Evolutionary conservation across 1,140 invertebrate species (phyloP).

Genomic region (Tetragonula clypearis): DNA sequence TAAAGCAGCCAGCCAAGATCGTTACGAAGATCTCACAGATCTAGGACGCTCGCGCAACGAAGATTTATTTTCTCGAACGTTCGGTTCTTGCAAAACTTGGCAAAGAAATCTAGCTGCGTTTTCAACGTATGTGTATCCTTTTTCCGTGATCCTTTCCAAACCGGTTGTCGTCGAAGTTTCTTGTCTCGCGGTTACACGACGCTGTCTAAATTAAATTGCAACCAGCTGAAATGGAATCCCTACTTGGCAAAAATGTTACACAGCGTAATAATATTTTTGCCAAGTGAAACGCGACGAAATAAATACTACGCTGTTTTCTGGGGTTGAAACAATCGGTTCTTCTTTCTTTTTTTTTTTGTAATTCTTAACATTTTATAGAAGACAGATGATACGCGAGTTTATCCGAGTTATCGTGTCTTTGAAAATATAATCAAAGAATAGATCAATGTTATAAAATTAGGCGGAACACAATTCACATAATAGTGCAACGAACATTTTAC

Average conservation of each 20-base stretch:
- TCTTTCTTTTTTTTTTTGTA: background rate
- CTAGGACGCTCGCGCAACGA: background rate
- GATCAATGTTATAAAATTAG: no score
- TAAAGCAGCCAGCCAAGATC: slow-evolving; percentile 12
- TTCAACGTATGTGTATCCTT: background rate
- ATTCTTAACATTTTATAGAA: no score
- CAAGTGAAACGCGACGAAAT: background rate
- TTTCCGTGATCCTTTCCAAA: background rate
- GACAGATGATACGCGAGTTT: no score
- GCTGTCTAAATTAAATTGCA: background rate
- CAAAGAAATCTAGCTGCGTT: background rate
- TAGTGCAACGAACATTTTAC: no score
- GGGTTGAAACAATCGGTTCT: background rate
- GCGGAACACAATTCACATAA: no score
- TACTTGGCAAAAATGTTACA: background rate
- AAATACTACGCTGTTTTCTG: background rate
- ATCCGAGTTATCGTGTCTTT: no score
- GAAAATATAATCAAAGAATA: no score
- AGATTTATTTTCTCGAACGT: slow-evolving; percentile 9
- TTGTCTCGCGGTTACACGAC: background rate
- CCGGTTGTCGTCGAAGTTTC: background rate
- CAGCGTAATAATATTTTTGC: background rate
- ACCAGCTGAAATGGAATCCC: background rate
- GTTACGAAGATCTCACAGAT: slow-evolving; percentile 7
- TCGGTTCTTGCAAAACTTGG: slow-evolving; percentile 7